Evolutionary conservation across 2,797 vertebrate genomes (phyloP).

Genomic region (Onychomys leucogaster): DNA sequence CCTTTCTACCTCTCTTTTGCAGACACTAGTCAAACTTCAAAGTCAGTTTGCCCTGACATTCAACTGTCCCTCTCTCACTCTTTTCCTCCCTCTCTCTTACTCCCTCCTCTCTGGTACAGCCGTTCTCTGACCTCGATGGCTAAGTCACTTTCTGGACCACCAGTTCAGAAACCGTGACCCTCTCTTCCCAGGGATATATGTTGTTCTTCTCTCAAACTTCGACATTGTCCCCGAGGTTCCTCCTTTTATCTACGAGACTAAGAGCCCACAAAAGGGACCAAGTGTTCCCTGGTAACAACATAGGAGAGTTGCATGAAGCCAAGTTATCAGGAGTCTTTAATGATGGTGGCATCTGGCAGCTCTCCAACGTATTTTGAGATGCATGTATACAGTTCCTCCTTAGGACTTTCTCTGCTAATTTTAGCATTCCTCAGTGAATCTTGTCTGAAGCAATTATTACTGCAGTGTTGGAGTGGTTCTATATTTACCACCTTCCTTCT

Average conservation of each 20-base stretch:
- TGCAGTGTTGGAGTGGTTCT: background rate
- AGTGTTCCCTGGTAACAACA: background rate
- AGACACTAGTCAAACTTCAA: background rate
- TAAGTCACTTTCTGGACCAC: background rate
- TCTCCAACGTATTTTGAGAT: background rate
- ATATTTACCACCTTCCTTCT: background rate
- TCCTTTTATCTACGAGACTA: background rate
- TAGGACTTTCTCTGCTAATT: background rate
- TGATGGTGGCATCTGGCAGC: background rate
- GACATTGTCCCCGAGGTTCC: background rate
- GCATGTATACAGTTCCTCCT: background rate
- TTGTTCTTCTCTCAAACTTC: background rate
- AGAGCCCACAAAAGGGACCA: background rate
- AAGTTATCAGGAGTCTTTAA: background rate
- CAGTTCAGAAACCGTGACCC: background rate
- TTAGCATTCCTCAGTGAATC: background rate
- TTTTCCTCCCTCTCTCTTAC: background rate
- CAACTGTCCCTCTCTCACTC: background rate
- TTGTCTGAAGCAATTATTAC: background rate
- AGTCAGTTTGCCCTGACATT: background rate
- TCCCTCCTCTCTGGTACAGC: too few species aligned
- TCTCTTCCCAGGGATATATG: background rate
- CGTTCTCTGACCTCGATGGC: background rate
- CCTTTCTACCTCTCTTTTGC: background rate
- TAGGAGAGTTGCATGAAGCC: background rate